Evolutionary conservation across 1,140 invertebrate genomes (phyloP), one percentile per base, ranked within the genome.

Genomic region (Leptinotarsa texana): DNA sequence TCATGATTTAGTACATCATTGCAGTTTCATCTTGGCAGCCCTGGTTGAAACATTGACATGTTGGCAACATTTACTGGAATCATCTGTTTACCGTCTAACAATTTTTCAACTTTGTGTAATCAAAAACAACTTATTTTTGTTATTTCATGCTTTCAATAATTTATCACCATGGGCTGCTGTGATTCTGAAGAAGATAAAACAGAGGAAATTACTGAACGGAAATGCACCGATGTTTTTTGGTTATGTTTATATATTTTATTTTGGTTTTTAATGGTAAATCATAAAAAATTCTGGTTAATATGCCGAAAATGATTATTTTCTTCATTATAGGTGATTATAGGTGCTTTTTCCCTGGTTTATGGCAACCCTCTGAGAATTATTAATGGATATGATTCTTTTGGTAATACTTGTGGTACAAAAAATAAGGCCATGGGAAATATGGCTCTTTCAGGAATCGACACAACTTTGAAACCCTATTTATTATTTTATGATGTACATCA

Each of bases 341-440:
- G 95, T 15, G 92, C 91, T 8, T 96, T 96, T 87, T 93, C 95
- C 3, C 91, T 96, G 83, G 92, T 94, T 11, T 95, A 95, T 87
- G 96, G 96, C 0, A 95, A 95, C 87, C 95, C 95, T 4, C 85
- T 92, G 78, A 89, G 95, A 75, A 88, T 98, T 6, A 92, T 96
- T 74, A 95, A 96, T 89, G 96, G 96, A 63, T 96, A 95, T 86
- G 96, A 98, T 84, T 96, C 95, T 77, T 98, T 95, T 88, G 96
- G 96, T n/a, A 98, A 98, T 85, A 96, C 94, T 47, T 98, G 96
- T 86, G 96, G 96, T 24, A 91, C 93, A 63, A 91, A 92, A 78
- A 91, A 91, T 75, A 90, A 91, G 76, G 90, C 91, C 76, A 91
- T 95, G 76, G 90, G 90, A 42, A 91, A 91, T 79, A 89, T 93